A percentile compares a stretch with the other conserved stretches of the same genome.
Evolutionary conservation across 2,888 invertebrate species (phyloP).

Genomic region (Cyclophora albipunctata): DNA sequence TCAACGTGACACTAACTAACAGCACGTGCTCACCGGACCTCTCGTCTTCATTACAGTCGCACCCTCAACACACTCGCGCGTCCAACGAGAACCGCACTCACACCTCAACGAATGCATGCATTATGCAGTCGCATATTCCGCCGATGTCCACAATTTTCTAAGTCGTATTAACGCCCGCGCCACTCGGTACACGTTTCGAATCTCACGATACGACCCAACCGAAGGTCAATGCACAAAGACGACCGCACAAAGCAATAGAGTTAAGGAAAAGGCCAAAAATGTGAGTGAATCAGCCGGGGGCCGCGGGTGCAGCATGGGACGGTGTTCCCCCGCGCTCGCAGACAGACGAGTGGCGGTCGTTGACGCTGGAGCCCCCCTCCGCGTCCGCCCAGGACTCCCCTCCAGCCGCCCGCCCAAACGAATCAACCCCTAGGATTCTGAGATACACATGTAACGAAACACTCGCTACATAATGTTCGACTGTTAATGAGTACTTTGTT

Average conservation of each 20-base stretch:
- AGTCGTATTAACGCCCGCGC: slow-evolving; percentile 5
- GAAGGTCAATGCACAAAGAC: slow-evolving; percentile 8
- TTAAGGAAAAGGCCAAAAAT: slow-evolving; percentile 33
- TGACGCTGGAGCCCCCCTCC: slow-evolving; percentile 61
- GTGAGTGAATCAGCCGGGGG: slow-evolving; percentile 28
- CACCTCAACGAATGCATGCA: slow-evolving; percentile 5
- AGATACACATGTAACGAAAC: slow-evolving; percentile 16
- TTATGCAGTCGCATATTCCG: too few species aligned
- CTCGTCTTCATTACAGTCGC: slow-evolving; percentile 15
- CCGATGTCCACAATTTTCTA: slow-evolving; percentile 6
- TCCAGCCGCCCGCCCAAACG: slow-evolving; percentile 64
- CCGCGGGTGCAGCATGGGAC: slow-evolving; percentile 35
- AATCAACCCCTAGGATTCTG: slow-evolving; percentile 41
- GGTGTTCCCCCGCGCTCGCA: slow-evolving; percentile 55
- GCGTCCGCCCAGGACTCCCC: slow-evolving; percentile 49
- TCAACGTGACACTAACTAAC: slow-evolving; percentile 32
- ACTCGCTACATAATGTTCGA: slow-evolving; percentile 14
- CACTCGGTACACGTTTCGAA: slow-evolving; percentile 14
- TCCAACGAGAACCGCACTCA: too few species aligned
- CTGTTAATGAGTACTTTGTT: too few species aligned
- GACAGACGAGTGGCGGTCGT: slow-evolving; percentile 69
- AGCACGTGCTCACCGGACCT: slow-evolving; percentile 31
- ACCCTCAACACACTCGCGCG: slow-evolving; percentile 18
- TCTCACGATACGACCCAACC: slow-evolving; percentile 5
- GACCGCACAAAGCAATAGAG: slow-evolving; percentile 8